Evolutionary conservation across 2,888 invertebrate species (phyloP).

Genomic region (Andrena haemorrhoa): DNA sequence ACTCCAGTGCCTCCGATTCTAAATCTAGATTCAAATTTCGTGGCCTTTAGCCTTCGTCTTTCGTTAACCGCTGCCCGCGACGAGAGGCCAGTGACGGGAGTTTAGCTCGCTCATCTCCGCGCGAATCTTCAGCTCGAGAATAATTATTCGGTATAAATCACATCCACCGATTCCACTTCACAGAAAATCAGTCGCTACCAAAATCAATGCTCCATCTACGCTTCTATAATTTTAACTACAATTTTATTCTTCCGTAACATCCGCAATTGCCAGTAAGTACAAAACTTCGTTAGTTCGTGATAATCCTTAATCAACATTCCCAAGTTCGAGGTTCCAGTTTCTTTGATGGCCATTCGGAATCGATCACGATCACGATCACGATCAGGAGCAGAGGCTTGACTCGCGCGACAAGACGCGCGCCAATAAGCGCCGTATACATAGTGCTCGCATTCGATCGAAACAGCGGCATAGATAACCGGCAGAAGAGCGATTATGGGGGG

Average conservation of each 20-base stretch:
- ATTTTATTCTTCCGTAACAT: background rate
- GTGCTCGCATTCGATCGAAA: constrained; percentile 21
- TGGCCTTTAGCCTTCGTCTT: constrained; percentile 71
- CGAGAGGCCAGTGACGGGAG: constrained; percentile 30
- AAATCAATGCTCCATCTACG: background rate
- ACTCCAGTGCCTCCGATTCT: constrained; percentile 75
- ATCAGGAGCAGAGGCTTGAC: background rate
- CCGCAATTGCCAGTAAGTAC: background rate
- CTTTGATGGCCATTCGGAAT: too few species aligned
- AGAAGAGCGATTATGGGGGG: constrained; percentile 78
- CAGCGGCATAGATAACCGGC: constrained; percentile 59
- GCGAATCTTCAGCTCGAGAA: background rate
- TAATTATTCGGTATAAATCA: background rate
- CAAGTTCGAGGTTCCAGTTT: background rate
- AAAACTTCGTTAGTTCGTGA: background rate
- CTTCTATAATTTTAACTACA: background rate
- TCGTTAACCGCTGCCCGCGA: constrained; percentile 44
- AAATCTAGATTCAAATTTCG: constrained; percentile 74
- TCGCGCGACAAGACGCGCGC: constrained; percentile 4
- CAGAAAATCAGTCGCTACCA: background rate
- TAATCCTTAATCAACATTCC: background rate
- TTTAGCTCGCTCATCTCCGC: background rate
- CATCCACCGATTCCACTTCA: background rate
- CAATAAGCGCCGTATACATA: background rate
- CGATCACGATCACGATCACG: too few species aligned